Evolutionary conservation across 1,140 invertebrate genomes (phyloP), one percentile per base, ranked within the genome.

Genomic region (Macrocentrus cingulum): DNA sequence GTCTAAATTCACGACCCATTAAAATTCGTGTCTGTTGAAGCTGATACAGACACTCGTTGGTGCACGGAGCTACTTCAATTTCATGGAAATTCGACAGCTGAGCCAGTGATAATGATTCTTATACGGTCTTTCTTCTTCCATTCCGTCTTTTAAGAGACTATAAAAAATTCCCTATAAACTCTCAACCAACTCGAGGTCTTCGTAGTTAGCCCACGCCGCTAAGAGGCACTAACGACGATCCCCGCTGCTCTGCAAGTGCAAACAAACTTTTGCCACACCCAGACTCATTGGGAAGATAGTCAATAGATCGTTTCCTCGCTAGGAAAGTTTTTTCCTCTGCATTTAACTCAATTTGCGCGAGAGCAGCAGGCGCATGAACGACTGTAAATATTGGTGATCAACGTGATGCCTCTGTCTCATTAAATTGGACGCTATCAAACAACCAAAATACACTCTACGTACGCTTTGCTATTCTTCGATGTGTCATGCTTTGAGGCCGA

Each of bases 151-250:
- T 41, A 18, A 7, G 25, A 46, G 22, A 7, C 5, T 9, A 29
- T 32, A 15, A 32, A 49, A 49, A 49, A 49, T 49, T 29, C 34
- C 46, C 46, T 29, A 49, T 49, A 55, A 55, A 55, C 41, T 39
- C 32, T 5, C 23, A 23, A 19, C 22, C 16, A 18, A 29, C 42
- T 29, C 34, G 2, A 20, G 29, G 13, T 18, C 23, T 13, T 29
- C 19, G 41, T 32, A 45, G 53, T 55, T 55, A 45, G 46, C 53
- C 18, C 16, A 55, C 36, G 42, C 53, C 36, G 42, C 53, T 55
- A 55, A 55, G 53, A 55, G 53, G 53, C 46, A 55, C 52, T 55
- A 55, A 9, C 9, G 9, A 55, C 53, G 53, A 55, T 55, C 53
- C 13, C 5, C 6, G 9, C 25, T 46, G 22, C 32, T 37, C 16